phyloP scores from a whole-genome alignment of 2,888 invertebrate species.

The Melinopterus prodromus region DNA sequence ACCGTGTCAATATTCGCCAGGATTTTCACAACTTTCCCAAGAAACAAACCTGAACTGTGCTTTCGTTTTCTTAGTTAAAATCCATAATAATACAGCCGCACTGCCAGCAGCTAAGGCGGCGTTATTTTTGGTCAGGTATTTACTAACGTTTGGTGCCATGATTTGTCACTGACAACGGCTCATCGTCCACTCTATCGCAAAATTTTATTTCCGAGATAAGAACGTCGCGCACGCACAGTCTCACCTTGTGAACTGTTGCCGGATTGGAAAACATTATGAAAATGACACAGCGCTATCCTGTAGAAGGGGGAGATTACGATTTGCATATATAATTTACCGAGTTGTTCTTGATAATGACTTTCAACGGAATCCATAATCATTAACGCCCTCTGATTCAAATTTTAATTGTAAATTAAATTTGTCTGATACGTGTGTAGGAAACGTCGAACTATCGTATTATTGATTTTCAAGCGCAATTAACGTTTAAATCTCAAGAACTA shows the following conservation, averaged over 20 bases:
- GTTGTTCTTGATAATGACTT: neutral
- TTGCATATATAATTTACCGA: neutral
- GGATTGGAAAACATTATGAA: neutral
- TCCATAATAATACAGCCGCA: slow-evolving; percentile 69
- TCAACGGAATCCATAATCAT: neutral
- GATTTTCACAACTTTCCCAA: neutral
- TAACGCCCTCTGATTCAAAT: neutral
- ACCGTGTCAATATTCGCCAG: neutral
- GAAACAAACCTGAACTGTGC: slow-evolving; percentile 53
- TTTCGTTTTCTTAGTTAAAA: slow-evolving; percentile 64
- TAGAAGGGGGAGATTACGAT: neutral
- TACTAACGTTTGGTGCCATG: slow-evolving; percentile 83
- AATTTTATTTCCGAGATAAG: neutral
- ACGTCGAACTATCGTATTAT: too few relatives aligned
- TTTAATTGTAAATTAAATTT: neutral
- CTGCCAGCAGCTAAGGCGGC: slow-evolving; percentile 71
- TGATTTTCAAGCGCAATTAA: too few relatives aligned
- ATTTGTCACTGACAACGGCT: slow-evolving; percentile 12
- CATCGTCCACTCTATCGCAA: slow-evolving; percentile 5
- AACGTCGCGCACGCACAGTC: neutral
- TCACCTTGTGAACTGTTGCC: neutral
- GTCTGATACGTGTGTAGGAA: neutral
- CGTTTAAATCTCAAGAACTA: too few relatives aligned
- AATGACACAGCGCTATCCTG: neutral
- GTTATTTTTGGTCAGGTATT: slow-evolving; percentile 74